Conservation (phyloP, 2,113 vertebrate species). For the Ceyx cyanopectus region DNA sequence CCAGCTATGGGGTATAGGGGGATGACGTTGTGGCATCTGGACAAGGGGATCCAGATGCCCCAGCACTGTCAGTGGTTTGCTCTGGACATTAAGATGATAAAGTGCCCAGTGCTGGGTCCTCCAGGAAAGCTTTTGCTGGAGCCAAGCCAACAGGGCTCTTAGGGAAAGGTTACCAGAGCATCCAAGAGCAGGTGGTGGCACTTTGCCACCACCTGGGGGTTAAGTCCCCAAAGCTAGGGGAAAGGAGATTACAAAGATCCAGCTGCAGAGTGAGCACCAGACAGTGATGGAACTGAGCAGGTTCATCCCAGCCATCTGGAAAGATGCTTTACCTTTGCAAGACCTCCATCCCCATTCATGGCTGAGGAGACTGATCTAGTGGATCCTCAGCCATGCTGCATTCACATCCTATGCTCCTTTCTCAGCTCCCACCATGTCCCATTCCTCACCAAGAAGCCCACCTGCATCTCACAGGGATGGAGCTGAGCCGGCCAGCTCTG, state of each 20-base stretch:
- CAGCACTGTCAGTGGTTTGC: not conserved
- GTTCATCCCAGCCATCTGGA: not conserved
- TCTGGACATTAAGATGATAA: not conserved
- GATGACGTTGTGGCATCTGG: rapidly evolving
- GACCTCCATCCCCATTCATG: not conserved
- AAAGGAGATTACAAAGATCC: not conserved
- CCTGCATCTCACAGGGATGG: not conserved
- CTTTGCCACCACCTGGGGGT: not conserved
- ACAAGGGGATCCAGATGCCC: not conserved
- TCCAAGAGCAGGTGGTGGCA: not conserved
- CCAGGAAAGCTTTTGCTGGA: not conserved
- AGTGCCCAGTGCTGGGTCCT: not conserved
- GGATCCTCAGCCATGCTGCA: not conserved
- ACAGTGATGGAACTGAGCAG: not conserved
- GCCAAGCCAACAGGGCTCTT: not conserved
- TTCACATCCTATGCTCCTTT: rapidly evolving
- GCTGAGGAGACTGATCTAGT: not conserved
- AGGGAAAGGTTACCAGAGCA: not conserved
- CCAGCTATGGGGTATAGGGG: rapidly evolving
- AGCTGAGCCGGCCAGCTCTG: not conserved
- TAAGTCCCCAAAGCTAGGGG: not conserved
- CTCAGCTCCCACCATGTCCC: not conserved
- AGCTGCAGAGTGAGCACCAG: not conserved
- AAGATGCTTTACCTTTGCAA: not conserved
- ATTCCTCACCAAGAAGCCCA: not conserved